phyloP scores from a whole-genome alignment of 1,140 invertebrate genomes.

The Scaptomyza montana region DNA sequence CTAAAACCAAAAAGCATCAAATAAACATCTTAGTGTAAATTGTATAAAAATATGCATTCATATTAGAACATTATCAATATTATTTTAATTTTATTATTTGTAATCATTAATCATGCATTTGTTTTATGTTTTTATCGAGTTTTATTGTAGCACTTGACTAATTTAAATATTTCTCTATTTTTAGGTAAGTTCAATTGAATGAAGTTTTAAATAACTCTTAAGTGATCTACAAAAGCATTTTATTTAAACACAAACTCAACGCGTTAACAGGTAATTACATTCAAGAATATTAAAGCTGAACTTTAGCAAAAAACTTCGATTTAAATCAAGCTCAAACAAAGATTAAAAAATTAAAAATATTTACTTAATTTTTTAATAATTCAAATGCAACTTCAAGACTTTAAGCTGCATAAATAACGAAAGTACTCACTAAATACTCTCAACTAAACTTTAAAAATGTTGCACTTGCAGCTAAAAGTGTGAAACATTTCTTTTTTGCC shows the following conservation, averaged over 20 bases:
- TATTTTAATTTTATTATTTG: conserved; percentile 11
- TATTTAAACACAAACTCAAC: not conserved
- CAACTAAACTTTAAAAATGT: conserved; percentile 1
- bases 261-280: conserved; percentile 25
- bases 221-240: conserved; percentile 1
- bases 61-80: conserved; percentile 19
- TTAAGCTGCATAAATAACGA: conserved; percentile 8
- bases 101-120: not conserved
- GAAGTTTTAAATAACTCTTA: not conserved
- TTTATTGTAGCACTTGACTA: conserved; percentile 15
- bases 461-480: not conserved
- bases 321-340: no score
- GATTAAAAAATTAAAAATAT: no score
- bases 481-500: conserved; percentile 4
- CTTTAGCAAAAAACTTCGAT: no score
- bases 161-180: conserved; percentile 49
- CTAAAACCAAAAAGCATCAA: conserved; percentile 38
- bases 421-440: not conserved
- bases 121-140: not conserved
- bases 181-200: conserved; percentile 63
- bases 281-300: no score
- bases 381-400: not conserved
- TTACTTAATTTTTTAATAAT: not conserved
- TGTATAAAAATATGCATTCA: conserved; percentile 42
- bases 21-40: conserved; percentile 20